phyloP scores from a whole-genome alignment of 2,888 invertebrate species.

The Dermolepida albohirtum region DNA sequence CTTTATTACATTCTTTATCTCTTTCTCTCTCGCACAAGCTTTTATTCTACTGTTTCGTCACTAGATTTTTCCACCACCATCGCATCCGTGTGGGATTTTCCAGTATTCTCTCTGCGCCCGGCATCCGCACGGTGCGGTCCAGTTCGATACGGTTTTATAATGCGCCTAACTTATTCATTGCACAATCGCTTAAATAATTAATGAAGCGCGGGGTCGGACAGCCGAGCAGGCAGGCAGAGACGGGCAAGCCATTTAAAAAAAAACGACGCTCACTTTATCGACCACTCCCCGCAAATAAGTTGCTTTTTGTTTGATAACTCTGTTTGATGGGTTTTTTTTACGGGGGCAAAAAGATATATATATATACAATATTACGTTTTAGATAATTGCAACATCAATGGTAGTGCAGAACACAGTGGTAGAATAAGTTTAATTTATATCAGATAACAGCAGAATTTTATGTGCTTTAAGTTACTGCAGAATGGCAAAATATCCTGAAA shows the following conservation, averaged over 20 bases:
- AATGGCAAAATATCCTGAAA: too few species aligned
- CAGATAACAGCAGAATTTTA: too few species aligned
- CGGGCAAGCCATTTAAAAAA: slow-evolving; percentile 56
- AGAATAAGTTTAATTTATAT: too few species aligned
- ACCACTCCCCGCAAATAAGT: slow-evolving; percentile 64
- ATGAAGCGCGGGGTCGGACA: slow-evolving; percentile 63
- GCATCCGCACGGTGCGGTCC: slow-evolving; percentile 17
- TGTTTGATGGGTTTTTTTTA: slow-evolving; percentile 65
- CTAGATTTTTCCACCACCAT: slow-evolving; percentile 13
- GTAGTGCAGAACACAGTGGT: too few species aligned
- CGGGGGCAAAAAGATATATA: slow-evolving; percentile 61
- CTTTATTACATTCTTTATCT: slow-evolving; percentile 11
- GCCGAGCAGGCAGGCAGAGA: slow-evolving; percentile 33
- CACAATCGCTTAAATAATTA: slow-evolving; percentile 66
- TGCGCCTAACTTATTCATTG: slow-evolving; percentile 66
- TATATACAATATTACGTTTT: slow-evolving; percentile 62
- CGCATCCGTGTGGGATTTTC: slow-evolving; percentile 9
- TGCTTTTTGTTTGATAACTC: slow-evolving; percentile 65
- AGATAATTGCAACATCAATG: slow-evolving; percentile 1
- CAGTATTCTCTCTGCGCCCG: slow-evolving; percentile 12
- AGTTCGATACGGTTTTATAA: slow-evolving; percentile 52
- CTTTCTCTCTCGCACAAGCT: background rate
- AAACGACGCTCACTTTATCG: slow-evolving; percentile 63
- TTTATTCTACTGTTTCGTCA: slow-evolving; percentile 2
- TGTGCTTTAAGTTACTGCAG: too few species aligned